A percentile compares a stretch with the other conserved stretches of the same genome.
These are phyloP conservation scores for Parazoanthus darwini DNA, from an alignment of 92 coral and sea anemone species.

Conservation along the genomic window DNA sequence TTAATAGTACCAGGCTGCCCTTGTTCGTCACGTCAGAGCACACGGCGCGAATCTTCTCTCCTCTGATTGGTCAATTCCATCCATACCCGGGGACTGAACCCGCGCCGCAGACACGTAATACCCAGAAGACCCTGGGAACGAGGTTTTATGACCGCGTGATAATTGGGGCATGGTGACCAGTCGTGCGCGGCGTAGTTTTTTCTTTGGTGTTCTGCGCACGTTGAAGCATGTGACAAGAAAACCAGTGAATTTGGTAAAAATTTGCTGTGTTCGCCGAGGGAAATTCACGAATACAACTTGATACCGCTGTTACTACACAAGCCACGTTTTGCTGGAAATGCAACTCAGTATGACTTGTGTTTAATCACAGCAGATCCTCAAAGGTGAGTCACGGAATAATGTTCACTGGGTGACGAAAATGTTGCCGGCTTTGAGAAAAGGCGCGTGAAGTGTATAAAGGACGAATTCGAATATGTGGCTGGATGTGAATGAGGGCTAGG, in stretches of 20 bases:
- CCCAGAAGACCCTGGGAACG: no score
- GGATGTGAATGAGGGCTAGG: conserved; percentile 5
- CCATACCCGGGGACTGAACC: no score
- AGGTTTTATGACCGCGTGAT: background rate
- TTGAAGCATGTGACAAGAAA: conserved; percentile 42
- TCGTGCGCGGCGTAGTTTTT: conserved; percentile 15
- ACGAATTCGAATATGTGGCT: conserved; percentile 8
- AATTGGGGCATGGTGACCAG: conserved; percentile 1
- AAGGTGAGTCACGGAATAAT: conserved; percentile 29
- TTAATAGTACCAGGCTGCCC: no score
- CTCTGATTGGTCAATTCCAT: no score
- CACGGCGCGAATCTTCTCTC: no score
- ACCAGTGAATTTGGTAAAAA: background rate
- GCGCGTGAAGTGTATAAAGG: conserved; percentile 25
- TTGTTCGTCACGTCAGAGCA: no score
- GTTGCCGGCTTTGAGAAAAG: conserved; percentile 34
- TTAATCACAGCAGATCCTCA: conserved; percentile 36
- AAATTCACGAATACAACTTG: background rate
- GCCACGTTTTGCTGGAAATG: conserved; percentile 21
- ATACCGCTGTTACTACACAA: conserved; percentile 15
- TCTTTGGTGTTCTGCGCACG: conserved; percentile 22
- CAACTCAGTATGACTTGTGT: conserved; percentile 31
- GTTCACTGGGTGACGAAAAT: conserved; percentile 10
- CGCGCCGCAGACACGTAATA: no score
- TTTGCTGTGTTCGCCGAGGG: background rate